Evolutionary conservation across 1,140 invertebrate species (phyloP).

Genomic region (Lamellibrachia luymesi): DNA sequence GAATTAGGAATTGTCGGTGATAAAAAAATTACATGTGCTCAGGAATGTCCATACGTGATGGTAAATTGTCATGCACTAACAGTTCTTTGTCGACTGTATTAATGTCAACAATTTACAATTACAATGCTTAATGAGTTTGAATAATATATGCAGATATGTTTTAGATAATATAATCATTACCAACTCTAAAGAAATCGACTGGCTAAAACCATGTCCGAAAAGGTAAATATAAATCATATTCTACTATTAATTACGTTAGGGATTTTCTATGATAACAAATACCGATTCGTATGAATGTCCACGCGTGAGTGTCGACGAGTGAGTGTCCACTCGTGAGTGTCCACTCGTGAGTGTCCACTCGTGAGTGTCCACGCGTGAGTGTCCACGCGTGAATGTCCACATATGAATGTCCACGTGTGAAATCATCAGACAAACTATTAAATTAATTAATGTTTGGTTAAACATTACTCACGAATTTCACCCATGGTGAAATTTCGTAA

Average conservation of each 20-base stretch:
- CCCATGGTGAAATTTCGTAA: too few relatives aligned
- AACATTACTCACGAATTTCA: too few relatives aligned
- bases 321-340: too few relatives aligned
- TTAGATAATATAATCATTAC: not conserved
- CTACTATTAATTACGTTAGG: not conserved
- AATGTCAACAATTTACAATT: not conserved
- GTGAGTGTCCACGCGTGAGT: too few relatives aligned
- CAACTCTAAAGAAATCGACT: not conserved
- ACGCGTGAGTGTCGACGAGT: too few relatives aligned
- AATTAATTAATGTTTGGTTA: too few relatives aligned
- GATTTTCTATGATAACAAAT: not conserved
- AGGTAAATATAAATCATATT: not conserved
- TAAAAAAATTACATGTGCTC: not conserved
- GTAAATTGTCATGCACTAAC: not conserved
- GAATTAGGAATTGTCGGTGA: not conserved
- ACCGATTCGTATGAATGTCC: too few relatives aligned
- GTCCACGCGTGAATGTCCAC: too few relatives aligned
- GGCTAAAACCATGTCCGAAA: not conserved
- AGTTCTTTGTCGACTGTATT: not conserved
- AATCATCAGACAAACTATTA: too few relatives aligned
- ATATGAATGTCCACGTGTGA: too few relatives aligned
- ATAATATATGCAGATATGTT: not conserved
- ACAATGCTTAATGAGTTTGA: not conserved
- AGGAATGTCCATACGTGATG: not conserved
- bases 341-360: too few relatives aligned